Evolutionary conservation across 2,888 invertebrate species (phyloP).

Genomic region (Spisula subtruncata): DNA sequence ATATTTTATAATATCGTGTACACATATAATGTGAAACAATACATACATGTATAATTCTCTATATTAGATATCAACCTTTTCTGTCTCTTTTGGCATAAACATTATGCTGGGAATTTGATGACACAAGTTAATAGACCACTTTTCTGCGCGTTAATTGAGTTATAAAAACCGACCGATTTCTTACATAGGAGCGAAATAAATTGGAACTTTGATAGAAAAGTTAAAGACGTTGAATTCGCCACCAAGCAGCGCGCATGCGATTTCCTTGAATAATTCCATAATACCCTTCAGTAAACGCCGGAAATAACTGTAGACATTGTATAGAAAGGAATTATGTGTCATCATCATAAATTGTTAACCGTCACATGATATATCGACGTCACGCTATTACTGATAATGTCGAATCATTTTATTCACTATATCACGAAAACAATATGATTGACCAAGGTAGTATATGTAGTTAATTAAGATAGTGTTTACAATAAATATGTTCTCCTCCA

Average conservation of each 20-base stretch:
- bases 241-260: neutral
- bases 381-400: neutral
- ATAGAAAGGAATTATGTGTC: neutral
- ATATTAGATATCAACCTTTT: too few relatives aligned
- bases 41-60: too few relatives aligned
- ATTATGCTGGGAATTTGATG: too few relatives aligned
- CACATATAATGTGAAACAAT: too few relatives aligned
- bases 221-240: neutral
- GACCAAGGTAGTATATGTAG: neutral
- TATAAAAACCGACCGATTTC: too few relatives aligned
- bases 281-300: neutral
- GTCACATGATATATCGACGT: neutral
- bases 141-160: too few relatives aligned
- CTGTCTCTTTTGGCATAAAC: too few relatives aligned
- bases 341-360: neutral
- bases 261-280: neutral
- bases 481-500: neutral
- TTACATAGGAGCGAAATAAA: too few relatives aligned
- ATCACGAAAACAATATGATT: neutral
- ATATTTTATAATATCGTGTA: too few relatives aligned
- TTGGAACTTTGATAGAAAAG: neutral
- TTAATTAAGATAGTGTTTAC: neutral
- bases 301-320: neutral
- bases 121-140: too few relatives aligned
- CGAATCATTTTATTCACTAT: neutral